Evolutionary conservation across 1,140 invertebrate species (phyloP).

Genomic region (Phymorhynchus buccinoides): DNA sequence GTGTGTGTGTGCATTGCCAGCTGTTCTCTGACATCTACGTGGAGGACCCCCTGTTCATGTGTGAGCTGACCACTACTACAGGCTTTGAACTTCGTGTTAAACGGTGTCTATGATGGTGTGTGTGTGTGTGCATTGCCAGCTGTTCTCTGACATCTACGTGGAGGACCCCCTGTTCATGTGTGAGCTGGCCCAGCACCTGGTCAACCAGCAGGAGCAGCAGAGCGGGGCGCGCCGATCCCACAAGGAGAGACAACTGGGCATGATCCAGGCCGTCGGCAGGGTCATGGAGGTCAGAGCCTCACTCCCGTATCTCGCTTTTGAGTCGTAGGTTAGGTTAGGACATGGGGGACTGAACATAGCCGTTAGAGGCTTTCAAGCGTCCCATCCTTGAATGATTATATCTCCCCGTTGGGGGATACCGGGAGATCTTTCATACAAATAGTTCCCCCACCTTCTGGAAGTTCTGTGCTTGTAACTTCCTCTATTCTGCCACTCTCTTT

Average conservation of each 20-base stretch:
- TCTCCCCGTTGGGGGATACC: no score
- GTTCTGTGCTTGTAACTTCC: no score
- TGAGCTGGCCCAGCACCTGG: constrained; percentile 61
- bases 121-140: constrained; percentile 54
- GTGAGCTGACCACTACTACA: constrained; percentile 67
- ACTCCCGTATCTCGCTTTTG: no score
- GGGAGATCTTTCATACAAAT: no score
- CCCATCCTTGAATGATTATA: no score
- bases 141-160: constrained; percentile 68
- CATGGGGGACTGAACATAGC: no score
- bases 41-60: constrained; percentile 70
- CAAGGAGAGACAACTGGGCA: constrained; percentile 64
- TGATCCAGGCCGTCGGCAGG: constrained; percentile 58
- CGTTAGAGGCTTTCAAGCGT: no score
- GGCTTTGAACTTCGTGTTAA: no score
- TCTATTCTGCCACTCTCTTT: no score
- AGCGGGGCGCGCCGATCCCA: constrained; percentile 53
- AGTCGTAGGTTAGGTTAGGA: no score
- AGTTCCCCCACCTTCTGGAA: no score
- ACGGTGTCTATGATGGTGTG: no score
- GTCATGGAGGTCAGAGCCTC: constrained; percentile 62
- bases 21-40: constrained; percentile 68
- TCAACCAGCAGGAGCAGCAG: constrained; percentile 55
- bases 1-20: constrained; percentile 59
- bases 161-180: constrained; percentile 71